phyloP scores from a whole-genome alignment of 2,888 invertebrate genomes.

The Drosophila paranaensis region DNA sequence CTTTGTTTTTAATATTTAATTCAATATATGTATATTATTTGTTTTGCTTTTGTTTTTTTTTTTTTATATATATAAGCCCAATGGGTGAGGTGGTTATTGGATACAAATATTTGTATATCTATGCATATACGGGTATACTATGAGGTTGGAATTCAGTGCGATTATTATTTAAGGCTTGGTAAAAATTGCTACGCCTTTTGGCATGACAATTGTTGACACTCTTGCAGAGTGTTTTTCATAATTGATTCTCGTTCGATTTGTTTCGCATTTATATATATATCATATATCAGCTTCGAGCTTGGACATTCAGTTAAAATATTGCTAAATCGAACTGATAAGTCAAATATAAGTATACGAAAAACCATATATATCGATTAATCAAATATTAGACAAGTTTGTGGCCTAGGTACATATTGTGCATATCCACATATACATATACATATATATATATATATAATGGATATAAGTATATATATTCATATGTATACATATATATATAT shows the following conservation, averaged over 20 bases:
- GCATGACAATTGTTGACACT: slow-evolving; percentile 5
- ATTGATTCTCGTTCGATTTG: slow-evolving; percentile 12
- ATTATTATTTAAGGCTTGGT: slow-evolving; percentile 5
- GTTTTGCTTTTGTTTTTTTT: background rate
- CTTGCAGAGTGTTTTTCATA: slow-evolving; percentile 4
- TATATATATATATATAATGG: slow-evolving; percentile 4
- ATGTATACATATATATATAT: slow-evolving; percentile 6
- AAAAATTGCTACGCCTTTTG: slow-evolving; percentile 7
- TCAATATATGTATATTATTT: slow-evolving; percentile 3
- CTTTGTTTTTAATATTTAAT: background rate
- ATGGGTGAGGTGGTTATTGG: slow-evolving; percentile 12
- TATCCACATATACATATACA: slow-evolving; percentile 13
- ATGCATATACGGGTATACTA: slow-evolving; percentile 4
- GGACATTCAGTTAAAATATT: slow-evolving; percentile 28
- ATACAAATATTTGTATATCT: slow-evolving; percentile 2
- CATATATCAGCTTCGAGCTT: slow-evolving; percentile 40
- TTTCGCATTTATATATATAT: background rate
- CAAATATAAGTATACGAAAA: slow-evolving; percentile 24
- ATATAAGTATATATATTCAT: background rate
- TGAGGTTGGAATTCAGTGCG: slow-evolving; percentile 6
- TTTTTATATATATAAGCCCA: background rate
- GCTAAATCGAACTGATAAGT: slow-evolving; percentile 20
- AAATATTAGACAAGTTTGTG: slow-evolving; percentile 25
- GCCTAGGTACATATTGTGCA: slow-evolving; percentile 23
- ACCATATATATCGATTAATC: slow-evolving; percentile 21